These are phyloP conservation scores for Cyrtonyx montezumae DNA, from an alignment of 2,113 vertebrate species.

Conservation along the genomic window DNA sequence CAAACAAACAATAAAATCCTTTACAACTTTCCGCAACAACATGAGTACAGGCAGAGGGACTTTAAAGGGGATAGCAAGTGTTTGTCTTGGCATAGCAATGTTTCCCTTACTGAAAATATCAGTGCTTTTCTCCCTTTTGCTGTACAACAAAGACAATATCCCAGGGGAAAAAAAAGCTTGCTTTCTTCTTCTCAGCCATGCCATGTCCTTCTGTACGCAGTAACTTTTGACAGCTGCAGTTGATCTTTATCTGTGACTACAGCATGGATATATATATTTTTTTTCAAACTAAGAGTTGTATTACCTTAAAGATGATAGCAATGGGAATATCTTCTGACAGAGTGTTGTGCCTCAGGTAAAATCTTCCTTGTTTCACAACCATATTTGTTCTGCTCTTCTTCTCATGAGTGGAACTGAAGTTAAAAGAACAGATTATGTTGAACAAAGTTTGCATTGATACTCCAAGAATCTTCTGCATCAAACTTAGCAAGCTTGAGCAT, in stretches of 20 bases:
- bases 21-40: not conserved
- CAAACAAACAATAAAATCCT: not conserved
- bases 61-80: not conserved
- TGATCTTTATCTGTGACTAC: not conserved
- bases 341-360: conserved; percentile 96
- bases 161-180: not conserved
- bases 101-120: not conserved
- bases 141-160: not conserved
- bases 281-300: not conserved
- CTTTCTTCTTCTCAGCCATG: not conserved
- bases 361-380: conserved; percentile 93
- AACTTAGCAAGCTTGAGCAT: not conserved
- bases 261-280: not conserved
- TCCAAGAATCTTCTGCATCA: not conserved
- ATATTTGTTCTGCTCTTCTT: conserved; percentile 99
- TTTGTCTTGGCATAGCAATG: not conserved
- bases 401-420: conserved; percentile 93
- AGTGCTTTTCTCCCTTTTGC: not conserved
- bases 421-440: not conserved
- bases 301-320: conserved; percentile 97
- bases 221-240: not conserved
- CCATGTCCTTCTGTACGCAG: not conserved
- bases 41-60: not conserved
- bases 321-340: conserved; percentile 97
- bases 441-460: not conserved